Conservation (phyloP, 2,113 vertebrate genomes). For the Tragelaphus strepsiceros region DNA sequence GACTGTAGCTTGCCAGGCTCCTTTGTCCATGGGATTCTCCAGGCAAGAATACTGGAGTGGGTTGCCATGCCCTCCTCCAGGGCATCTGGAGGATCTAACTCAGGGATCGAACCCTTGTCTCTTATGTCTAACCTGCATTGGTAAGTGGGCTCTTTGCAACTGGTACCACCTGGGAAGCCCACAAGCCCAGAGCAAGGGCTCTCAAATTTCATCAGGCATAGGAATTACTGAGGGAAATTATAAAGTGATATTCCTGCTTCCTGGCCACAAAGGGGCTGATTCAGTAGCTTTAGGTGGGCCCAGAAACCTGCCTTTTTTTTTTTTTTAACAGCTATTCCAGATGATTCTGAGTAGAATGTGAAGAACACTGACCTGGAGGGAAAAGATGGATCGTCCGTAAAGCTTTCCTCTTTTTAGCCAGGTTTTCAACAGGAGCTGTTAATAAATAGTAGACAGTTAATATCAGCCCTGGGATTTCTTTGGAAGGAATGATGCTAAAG, state of each 20-base stretch:
- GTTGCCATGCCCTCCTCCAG: background rate
- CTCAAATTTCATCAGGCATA: background rate
- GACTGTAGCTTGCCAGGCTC: accelerated
- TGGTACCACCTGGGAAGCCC: background rate
- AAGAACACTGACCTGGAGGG: background rate
- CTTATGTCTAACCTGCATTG: background rate
- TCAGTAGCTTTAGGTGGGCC: background rate
- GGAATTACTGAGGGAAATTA: background rate
- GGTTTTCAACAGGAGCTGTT: background rate
- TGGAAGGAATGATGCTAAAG: too few relatives aligned
- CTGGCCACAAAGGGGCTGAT: background rate
- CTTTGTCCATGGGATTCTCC: background rate
- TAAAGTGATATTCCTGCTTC: background rate
- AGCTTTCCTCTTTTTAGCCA: background rate
- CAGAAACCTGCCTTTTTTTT: background rate
- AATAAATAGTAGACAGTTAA: background rate
- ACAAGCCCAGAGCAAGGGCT: background rate
- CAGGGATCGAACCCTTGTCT: background rate
- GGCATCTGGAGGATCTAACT: background rate
- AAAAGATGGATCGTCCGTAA: background rate
- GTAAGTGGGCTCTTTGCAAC: background rate
- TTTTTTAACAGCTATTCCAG: background rate
- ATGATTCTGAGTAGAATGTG: background rate
- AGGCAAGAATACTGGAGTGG: background rate
- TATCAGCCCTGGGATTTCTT: too few relatives aligned